Conservation (phyloP, 2,113 vertebrate species). For the Myrmophylax atrothorax region DNA sequence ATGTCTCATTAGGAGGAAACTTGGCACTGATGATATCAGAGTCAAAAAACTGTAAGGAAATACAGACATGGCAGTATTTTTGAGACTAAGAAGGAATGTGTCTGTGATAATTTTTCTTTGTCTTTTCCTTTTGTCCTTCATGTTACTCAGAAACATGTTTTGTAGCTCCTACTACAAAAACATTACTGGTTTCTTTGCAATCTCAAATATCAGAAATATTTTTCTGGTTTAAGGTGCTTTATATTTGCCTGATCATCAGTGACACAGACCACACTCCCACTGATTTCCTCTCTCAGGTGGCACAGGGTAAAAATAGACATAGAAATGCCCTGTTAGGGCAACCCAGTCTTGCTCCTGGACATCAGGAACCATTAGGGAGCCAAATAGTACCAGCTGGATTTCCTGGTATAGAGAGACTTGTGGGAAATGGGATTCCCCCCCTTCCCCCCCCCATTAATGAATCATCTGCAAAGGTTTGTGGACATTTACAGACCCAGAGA, state of each 20-base stretch:
- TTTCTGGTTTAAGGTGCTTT: not conserved
- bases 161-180: not conserved
- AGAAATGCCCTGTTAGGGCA: not conserved
- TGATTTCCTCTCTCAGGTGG: not conserved
- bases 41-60: not conserved
- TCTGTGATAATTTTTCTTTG: not conserved
- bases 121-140: not conserved
- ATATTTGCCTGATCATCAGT: not conserved
- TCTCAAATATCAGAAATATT: not conserved
- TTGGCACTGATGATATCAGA: not conserved
- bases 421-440: not conserved
- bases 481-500: not conserved
- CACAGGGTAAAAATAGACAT: not conserved
- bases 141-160: not conserved
- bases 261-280: accelerated
- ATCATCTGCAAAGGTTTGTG: not conserved
- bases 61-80: not conserved
- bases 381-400: not conserved
- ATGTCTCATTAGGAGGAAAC: not conserved
- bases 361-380: not conserved
- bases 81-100: not conserved
- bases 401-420: not conserved
- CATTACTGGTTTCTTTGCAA: not conserved
- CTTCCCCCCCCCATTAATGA: not conserved
- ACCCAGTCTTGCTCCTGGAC: not conserved